Evolutionary conservation across 2,797 vertebrate genomes (phyloP).

Genomic region (Chrysocyon brachyurus): DNA sequence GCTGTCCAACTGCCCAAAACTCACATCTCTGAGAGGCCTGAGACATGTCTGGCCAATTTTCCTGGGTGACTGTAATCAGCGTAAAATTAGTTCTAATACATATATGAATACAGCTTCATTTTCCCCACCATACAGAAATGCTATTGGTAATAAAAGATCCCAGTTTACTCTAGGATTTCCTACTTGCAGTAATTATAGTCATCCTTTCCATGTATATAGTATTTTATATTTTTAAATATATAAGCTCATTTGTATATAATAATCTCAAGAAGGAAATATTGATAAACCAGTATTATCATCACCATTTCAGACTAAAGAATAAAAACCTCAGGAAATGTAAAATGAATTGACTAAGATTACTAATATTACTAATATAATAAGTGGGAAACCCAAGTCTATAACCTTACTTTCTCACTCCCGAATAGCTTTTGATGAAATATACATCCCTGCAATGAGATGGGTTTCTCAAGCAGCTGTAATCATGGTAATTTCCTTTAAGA

Average conservation of each 20-base stretch:
- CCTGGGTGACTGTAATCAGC: conserved; percentile 26
- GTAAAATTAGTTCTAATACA: conserved; percentile 51
- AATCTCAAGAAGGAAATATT: conserved; percentile 11
- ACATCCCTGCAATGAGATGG: conserved; percentile 30
- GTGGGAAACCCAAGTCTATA: neutral
- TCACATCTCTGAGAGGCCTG: neutral
- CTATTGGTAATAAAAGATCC: neutral
- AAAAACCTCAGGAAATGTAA: neutral
- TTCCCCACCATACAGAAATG: neutral
- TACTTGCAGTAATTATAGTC: neutral
- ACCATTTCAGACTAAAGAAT: conserved; percentile 31
- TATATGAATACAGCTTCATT: neutral
- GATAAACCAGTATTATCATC: neutral
- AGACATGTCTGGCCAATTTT: neutral
- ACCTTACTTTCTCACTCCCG: conserved; percentile 55
- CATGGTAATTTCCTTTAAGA: conserved; percentile 54
- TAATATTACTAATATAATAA: conserved; percentile 39
- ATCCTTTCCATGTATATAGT: neutral
- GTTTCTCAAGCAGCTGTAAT: conserved; percentile 18
- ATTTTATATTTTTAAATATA: conserved; percentile 56
- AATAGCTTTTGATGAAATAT: conserved; percentile 57
- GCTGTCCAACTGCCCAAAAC: neutral
- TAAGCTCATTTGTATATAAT: conserved; percentile 36
- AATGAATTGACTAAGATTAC: conserved; percentile 39
- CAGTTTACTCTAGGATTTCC: neutral